phyloP scores from a whole-genome alignment of 2,113 vertebrate species.

The Scomber scombrus region DNA sequence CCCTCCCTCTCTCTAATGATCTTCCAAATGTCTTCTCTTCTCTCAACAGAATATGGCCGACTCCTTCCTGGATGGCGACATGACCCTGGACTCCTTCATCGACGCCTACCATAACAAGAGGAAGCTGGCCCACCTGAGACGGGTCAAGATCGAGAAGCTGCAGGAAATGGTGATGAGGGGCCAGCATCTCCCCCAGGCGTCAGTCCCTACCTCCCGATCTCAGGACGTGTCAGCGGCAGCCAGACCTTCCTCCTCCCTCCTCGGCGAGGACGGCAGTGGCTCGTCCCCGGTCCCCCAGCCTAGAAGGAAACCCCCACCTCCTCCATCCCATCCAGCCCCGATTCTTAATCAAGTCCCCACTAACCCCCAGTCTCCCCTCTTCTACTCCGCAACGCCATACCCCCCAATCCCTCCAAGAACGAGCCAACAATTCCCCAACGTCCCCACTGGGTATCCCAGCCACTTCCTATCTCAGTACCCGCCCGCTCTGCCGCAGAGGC shows the following conservation, averaged over 20 bases:
- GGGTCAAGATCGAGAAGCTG: conserved; percentile 98
- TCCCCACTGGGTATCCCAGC: conserved; percentile 83
- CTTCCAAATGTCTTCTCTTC: neutral
- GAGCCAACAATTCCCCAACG: conserved; percentile 80
- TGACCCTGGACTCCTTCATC: conserved; percentile 91
- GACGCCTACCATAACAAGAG: conserved; percentile 93
- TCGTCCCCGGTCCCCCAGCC: conserved; percentile 83
- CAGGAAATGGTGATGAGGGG: conserved; percentile 96
- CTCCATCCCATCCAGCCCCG: conserved; percentile 84
- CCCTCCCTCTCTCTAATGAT: conserved; percentile 2
- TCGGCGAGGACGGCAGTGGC: conserved; percentile 67
- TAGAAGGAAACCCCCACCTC: conserved; percentile 88
- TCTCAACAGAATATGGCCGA: conserved; percentile 94
- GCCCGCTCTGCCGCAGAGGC: conserved; percentile 90
- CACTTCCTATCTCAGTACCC: conserved; percentile 88
- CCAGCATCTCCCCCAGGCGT: conserved; percentile 82
- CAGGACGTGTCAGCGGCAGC: conserved; percentile 71
- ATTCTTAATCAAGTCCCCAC: conserved; percentile 73
- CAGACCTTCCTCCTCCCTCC: conserved; percentile 56
- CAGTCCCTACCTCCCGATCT: conserved; percentile 58
- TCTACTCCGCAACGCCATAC: conserved; percentile 83
- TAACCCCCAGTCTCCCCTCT: conserved; percentile 72
- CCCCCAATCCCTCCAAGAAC: conserved; percentile 91
- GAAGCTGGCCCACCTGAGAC: conserved; percentile 92
- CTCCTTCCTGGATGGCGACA: conserved; percentile 92